phyloP scores from a whole-genome alignment of 2,888 invertebrate genomes.

The Tenthredo distinguenda region DNA sequence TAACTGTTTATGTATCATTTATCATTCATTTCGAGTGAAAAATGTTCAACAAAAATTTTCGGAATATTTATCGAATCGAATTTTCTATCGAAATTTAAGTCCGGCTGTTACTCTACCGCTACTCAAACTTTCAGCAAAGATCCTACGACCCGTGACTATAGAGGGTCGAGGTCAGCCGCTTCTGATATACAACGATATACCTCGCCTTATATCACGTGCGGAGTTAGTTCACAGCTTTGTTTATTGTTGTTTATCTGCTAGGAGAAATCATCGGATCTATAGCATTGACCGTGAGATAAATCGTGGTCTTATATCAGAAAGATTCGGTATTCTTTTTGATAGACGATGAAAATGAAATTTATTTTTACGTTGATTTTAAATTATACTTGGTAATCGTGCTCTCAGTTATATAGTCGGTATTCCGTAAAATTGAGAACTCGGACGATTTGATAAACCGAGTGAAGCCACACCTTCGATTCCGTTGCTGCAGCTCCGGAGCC shows the following conservation, averaged over 20 bases:
- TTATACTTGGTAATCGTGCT: background rate
- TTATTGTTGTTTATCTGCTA: slow-evolving; percentile 61
- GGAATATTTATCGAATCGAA: background rate
- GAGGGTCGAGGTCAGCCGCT: slow-evolving; percentile 52
- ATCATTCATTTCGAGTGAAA: no score
- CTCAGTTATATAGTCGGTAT: background rate
- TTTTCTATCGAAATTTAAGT: background rate
- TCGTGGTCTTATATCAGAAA: no score
- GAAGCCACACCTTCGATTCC: slow-evolving; percentile 26
- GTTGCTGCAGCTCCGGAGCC: background rate
- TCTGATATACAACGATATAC: slow-evolving; percentile 50
- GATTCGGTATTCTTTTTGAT: background rate
- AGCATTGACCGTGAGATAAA: background rate
- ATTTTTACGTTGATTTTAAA: background rate
- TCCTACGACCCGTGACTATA: slow-evolving; percentile 34
- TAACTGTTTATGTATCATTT: no score
- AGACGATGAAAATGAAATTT: background rate
- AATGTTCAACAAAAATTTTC: background rate
- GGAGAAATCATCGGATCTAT: slow-evolving; percentile 32
- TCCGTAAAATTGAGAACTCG: background rate
- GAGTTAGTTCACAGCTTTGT: slow-evolving; percentile 62
- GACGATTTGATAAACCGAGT: background rate
- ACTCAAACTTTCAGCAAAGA: slow-evolving; percentile 41
- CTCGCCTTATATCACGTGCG: slow-evolving; percentile 60
- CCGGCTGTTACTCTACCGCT: background rate